These are phyloP conservation scores for Eulemur rubriventer DNA, from an alignment of 2,797 vertebrate genomes.

Conservation along the genomic window DNA sequence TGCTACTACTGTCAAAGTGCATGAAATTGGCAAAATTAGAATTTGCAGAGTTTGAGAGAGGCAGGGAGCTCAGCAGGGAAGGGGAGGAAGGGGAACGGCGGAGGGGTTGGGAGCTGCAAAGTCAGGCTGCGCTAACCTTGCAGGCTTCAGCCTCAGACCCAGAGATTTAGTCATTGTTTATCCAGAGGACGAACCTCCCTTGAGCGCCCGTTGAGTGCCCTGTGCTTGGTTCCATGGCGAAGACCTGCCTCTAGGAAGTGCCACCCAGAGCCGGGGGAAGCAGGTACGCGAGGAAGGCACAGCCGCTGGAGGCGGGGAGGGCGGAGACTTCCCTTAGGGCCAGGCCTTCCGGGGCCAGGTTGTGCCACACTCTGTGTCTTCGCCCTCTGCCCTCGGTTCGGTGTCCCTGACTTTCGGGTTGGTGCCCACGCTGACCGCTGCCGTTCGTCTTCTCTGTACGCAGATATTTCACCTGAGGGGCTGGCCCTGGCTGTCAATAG, in stretches of 20 bases:
- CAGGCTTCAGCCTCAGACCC: neutral
- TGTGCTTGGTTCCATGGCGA: neutral
- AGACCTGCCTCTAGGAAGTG: neutral
- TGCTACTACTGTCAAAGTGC: neutral
- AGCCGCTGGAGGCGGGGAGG: neutral
- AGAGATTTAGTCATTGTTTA: neutral
- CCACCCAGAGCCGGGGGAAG: neutral
- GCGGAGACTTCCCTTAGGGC: neutral
- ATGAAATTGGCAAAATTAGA: neutral
- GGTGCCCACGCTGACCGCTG: too few species aligned
- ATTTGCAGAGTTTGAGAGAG: neutral
- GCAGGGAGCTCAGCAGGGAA: neutral
- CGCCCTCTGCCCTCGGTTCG: neutral
- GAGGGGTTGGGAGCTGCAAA: neutral
- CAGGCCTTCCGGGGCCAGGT: accelerated
- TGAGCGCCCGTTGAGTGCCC: neutral
- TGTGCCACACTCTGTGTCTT: accelerated
- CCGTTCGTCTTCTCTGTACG: neutral
- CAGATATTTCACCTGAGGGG: neutral
- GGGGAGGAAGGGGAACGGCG: neutral
- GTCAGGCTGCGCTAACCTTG: neutral
- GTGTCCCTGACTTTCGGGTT: neutral
- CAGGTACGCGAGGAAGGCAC: accelerated
- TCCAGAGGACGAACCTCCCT: too few species aligned
- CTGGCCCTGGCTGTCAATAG: neutral